A percentile compares a stretch with the other conserved stretches of the same genome.
Evolutionary conservation across 2,888 invertebrate genomes (phyloP).

Genomic region (Lepetodrilus schrolli): DNA sequence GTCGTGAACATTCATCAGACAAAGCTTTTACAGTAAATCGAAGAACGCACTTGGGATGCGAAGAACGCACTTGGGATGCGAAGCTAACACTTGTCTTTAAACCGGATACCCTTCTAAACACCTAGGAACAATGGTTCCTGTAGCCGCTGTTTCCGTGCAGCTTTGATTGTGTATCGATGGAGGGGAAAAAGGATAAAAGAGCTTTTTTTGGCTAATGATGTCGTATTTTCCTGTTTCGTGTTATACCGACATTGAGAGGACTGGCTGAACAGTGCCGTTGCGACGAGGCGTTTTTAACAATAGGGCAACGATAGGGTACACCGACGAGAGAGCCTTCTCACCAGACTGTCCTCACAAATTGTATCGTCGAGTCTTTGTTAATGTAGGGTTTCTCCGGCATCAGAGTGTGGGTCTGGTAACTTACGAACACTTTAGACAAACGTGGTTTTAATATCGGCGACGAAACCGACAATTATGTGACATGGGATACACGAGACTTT

Average conservation of each 20-base stretch:
- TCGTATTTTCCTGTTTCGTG: slow-evolving; percentile 10
- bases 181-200: background rate
- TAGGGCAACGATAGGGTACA: background rate
- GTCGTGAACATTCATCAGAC: background rate
- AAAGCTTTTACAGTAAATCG: background rate
- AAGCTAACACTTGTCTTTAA: background rate
- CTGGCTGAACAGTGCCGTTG: background rate
- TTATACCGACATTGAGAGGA: background rate
- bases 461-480: background rate
- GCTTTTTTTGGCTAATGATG: background rate
- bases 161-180: slow-evolving; percentile 20
- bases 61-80: background rate
- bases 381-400: background rate
- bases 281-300: background rate
- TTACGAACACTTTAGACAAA: background rate
- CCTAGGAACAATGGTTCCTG: background rate
- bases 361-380: slow-evolving; percentile 5
- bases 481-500: background rate
- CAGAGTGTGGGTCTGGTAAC: background rate
- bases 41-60: background rate
- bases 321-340: background rate
- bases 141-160: background rate
- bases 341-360: background rate
- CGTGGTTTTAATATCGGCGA: background rate
- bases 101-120: background rate